Percentiles rank a stretch among this genome's conserved stretches.
phyloP scores from a whole-genome alignment of 2,797 vertebrate species.

The Gymnothorax javanicus region DNA sequence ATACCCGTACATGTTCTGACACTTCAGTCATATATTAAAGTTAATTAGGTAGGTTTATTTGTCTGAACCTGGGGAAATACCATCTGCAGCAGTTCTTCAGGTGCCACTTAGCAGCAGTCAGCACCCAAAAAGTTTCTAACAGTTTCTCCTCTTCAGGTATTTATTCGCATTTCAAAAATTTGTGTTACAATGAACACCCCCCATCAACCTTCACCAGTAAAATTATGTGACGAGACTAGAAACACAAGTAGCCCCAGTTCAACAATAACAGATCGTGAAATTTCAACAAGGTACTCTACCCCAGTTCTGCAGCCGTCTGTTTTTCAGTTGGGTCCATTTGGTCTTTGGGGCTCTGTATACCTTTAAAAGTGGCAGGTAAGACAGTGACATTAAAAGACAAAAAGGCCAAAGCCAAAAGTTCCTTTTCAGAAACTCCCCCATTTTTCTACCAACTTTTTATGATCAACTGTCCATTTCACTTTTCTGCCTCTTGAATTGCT shows the following conservation, averaged over 20 bases:
- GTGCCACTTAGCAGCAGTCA: too few relatives aligned
- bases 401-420: neutral
- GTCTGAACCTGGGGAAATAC: neutral
- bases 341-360: conserved; percentile 83
- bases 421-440: neutral
- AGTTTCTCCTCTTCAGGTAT: too few relatives aligned
- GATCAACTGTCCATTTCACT: neutral
- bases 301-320: conserved; percentile 89
- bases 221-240: too few relatives aligned
- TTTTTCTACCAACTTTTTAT: neutral
- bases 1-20: neutral
- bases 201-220: too few relatives aligned
- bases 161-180: too few relatives aligned
- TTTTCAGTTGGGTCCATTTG: conserved; percentile 90
- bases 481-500: neutral
- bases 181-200: too few relatives aligned
- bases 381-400: conserved; percentile 9
- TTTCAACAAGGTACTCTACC: conserved; percentile 60
- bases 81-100: neutral
- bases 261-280: too few relatives aligned
- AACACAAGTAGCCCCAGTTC: too few relatives aligned
- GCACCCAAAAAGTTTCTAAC: too few relatives aligned
- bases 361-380: conserved; percentile 51
- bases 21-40: neutral
- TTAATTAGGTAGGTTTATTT: neutral